Evolutionary conservation across 2,113 vertebrate species (phyloP).

Genomic region (Lagopus muta): DNA sequence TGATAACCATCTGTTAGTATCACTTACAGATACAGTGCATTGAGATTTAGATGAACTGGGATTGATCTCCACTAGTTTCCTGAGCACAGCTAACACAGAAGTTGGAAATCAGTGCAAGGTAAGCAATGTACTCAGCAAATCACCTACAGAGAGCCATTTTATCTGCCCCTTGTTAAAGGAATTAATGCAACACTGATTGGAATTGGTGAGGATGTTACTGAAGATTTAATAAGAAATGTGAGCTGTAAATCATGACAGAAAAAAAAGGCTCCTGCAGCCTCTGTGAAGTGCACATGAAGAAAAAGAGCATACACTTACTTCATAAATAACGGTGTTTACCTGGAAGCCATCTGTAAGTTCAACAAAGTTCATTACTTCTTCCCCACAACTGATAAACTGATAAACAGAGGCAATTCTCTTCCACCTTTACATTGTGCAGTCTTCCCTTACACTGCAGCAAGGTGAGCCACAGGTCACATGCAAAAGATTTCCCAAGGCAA

Average conservation of each 20-base stretch:
- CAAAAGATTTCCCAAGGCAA: not conserved
- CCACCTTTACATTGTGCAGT: not conserved
- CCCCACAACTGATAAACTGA: not conserved
- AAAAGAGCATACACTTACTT: not conserved
- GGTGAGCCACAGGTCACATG: not conserved
- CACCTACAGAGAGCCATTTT: rapidly evolving
- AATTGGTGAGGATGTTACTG: not conserved
- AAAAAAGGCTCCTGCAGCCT: not conserved
- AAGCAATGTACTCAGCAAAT: not conserved
- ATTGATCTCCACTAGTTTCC: not conserved
- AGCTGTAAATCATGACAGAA: not conserved
- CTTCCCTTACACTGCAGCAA: not conserved
- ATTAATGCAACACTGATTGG: not conserved
- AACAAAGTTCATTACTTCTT: not conserved
- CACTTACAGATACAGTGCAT: not conserved
- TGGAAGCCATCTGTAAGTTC: not conserved
- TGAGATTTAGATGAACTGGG: not conserved
- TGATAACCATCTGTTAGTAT: not conserved
- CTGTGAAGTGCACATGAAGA: not conserved
- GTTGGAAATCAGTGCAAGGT: not conserved
- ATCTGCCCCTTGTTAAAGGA: not conserved
- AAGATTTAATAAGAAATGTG: not conserved
- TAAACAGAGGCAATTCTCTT: not conserved
- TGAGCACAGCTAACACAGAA: rapidly evolving
- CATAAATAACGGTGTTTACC: not conserved